A percentile compares a stretch with the other conserved stretches of the same genome.
Conservation (phyloP, 2,113 vertebrate species). For the Chascanopsetta lugubris region DNA sequence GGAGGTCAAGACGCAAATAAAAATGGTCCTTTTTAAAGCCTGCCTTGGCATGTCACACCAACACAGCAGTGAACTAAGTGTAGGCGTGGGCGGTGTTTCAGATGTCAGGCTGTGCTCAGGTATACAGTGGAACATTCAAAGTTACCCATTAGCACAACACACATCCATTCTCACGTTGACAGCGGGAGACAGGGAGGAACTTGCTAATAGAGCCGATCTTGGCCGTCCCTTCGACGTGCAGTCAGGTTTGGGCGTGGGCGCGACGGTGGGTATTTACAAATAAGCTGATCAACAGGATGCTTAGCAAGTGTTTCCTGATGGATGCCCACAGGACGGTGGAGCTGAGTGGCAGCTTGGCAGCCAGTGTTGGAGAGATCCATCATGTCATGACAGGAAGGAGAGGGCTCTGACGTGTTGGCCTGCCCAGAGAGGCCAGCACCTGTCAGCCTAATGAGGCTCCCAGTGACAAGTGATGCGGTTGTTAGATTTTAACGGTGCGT, state of each 20-base stretch:
- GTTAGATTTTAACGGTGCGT: constrained; percentile 42
- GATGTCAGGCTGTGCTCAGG: background rate
- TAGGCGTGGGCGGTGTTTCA: background rate
- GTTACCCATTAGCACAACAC: background rate
- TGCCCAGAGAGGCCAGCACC: constrained; percentile 71
- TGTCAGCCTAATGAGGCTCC: constrained; percentile 79
- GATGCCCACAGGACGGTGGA: constrained; percentile 66
- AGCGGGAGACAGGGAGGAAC: background rate
- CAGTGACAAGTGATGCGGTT: constrained; percentile 71
- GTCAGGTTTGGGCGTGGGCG: constrained; percentile 23
- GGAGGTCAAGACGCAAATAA: too few relatives aligned
- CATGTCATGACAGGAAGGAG: constrained; percentile 72
- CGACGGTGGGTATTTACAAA: constrained; percentile 52
- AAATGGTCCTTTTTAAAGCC: too few relatives aligned
- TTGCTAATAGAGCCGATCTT: constrained; percentile 7
- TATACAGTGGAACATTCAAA: background rate
- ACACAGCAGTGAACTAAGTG: background rate
- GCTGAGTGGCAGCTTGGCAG: constrained; percentile 77
- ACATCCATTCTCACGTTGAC: constrained; percentile 6
- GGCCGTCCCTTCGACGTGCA: constrained; percentile 13
- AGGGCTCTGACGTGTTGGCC: constrained; percentile 67
- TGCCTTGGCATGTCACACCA: background rate
- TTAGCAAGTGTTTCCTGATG: constrained; percentile 70
- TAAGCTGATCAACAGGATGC: constrained; percentile 67
- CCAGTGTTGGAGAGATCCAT: constrained; percentile 74